These are phyloP conservation scores for Pseudococcus viburni DNA, from an alignment of 2,888 invertebrate genomes.

Conservation along the genomic window DNA sequence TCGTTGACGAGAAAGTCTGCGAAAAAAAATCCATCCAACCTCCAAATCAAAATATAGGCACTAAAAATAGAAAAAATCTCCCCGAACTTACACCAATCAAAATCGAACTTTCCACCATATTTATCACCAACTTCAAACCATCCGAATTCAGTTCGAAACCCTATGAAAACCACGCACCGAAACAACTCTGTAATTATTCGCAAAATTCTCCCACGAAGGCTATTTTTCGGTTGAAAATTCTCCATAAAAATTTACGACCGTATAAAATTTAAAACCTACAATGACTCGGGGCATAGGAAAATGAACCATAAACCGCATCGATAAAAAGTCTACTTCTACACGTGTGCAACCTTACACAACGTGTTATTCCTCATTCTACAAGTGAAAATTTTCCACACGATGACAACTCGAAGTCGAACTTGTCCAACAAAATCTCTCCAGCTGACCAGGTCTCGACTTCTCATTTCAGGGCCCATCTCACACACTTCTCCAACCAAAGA, in stretches of 20 bases:
- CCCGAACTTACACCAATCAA: too few species aligned
- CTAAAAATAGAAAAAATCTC: too few species aligned
- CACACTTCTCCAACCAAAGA: not conserved
- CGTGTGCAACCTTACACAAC: not conserved
- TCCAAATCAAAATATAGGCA: too few species aligned
- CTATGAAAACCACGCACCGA: not conserved
- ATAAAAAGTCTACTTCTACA: not conserved
- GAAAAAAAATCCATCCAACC: too few species aligned
- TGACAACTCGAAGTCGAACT: not conserved
- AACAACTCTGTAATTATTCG: not conserved
- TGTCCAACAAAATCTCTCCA: slow-evolving; percentile 14
- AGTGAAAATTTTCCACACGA: not conserved
- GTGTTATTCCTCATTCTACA: not conserved
- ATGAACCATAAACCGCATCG: not conserved
- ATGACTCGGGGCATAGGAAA: not conserved
- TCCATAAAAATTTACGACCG: not conserved
- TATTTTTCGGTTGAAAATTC: not conserved
- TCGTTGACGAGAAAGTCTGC: too few species aligned
- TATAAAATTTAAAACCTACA: not conserved
- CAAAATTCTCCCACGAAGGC: not conserved
- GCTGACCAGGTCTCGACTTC: not conserved
- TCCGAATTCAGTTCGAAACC: not conserved
- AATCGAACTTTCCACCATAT: too few species aligned
- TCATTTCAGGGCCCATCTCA: not conserved
- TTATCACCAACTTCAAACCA: not conserved